Base-by-base conservation (phyloP, 2,888 invertebrate genomes). In the Coecobrya sp. region DNA sequence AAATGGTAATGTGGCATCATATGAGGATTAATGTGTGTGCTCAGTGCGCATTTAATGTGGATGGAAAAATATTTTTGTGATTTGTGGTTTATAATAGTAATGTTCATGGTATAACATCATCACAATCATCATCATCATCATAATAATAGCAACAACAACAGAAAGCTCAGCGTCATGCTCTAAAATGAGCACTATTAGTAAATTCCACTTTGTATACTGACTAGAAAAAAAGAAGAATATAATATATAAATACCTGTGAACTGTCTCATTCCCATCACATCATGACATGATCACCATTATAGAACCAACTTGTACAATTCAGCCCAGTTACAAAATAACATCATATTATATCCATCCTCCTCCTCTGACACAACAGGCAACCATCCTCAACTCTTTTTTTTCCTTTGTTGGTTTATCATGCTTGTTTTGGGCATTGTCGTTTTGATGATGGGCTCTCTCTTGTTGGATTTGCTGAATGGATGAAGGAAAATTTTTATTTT, bases 131-230 rank as follows among this genome's bases (percentile, higher is more conserved):
- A 73, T 42, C 73, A 73, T 76, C 22, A 76, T 25, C 10, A 76
- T 49, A 36, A 76, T 49, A 42, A 27, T 81, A 52, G n/a, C 8
- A 59, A 81, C 27, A 30, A 5, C 30, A 81, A 13, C 30, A 55
- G 81, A 55, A 52, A 81, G 27, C 27, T 27, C 52, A 10, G 16
- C 27, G 25, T 81, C 81, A 81, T 81, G 52, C 81, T 81, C 81
- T 59, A n/a, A 81, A 81, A 81, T 81, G 81, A 81, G 81, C 55
- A n/a, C 81, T 70, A 70, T 42, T 42, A 70, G 19, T 70, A 42
- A 1, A 16, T 42, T 42, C 19, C 22, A 68, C 30, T 16, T 62
- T 25, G 62, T 25, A 22, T 19, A 8, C 62, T 55, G 5, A n/a
- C n/a, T n/a, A n/a, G n/a, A 16, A 5, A 13, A 55, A 55, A 55